These are phyloP conservation scores for Phyllostomus discolor DNA, from an alignment of 2,113 vertebrate species.

Conservation along the genomic window DNA sequence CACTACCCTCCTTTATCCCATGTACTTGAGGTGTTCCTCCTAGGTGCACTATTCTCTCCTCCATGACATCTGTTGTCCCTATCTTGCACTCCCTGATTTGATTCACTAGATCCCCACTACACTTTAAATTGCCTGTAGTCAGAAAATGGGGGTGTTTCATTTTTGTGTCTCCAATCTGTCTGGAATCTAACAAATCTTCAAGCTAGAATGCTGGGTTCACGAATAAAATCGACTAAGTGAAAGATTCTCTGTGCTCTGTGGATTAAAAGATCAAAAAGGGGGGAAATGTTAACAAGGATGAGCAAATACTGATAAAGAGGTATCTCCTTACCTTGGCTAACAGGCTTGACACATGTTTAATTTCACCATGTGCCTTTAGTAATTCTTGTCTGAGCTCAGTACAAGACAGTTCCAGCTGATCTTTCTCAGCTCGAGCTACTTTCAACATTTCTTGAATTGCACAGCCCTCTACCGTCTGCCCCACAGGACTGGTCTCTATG, in stretches of 20 bases:
- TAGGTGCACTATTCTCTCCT: background rate
- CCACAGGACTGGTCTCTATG: constrained; percentile 81
- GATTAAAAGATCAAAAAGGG: background rate
- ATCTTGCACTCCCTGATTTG: background rate
- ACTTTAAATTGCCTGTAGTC: background rate
- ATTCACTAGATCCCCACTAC: background rate
- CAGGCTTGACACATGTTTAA: constrained; percentile 81
- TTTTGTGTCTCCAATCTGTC: background rate
- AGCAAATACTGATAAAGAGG: background rate
- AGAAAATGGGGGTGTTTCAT: background rate
- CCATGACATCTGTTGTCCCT: background rate
- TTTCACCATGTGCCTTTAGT: constrained; percentile 85
- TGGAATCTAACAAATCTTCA: background rate
- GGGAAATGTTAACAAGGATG: background rate
- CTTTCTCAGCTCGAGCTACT: constrained; percentile 86
- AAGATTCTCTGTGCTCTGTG: background rate
- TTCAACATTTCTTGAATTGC: constrained; percentile 89
- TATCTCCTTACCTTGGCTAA: constrained; percentile 86
- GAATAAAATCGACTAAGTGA: background rate
- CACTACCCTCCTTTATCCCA: background rate
- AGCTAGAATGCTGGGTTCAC: background rate
- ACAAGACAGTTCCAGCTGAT: constrained; percentile 86
- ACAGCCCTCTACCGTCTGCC: constrained; percentile 79
- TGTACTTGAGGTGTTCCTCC: background rate
- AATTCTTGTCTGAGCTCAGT: constrained; percentile 88